A percentile compares a stretch with the other conserved stretches of the same genome.
Evolutionary conservation across 1,140 invertebrate genomes (phyloP).

Genomic region (Cephus cinctus): DNA sequence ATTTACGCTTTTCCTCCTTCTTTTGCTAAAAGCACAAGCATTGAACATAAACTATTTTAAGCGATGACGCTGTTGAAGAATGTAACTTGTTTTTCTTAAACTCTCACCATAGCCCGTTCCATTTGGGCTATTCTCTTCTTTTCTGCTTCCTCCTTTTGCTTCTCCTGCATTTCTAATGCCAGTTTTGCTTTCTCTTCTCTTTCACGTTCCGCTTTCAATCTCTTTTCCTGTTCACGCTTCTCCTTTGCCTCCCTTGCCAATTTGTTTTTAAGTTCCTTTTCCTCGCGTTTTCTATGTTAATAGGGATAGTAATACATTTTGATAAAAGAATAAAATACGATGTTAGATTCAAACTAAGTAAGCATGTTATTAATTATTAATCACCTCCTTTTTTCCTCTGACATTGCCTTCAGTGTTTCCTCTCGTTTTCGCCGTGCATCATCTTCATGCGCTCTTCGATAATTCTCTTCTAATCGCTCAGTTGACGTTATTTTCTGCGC

Average conservation of each 20-base stretch:
- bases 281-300: conserved; percentile 53
- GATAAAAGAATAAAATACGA: not conserved
- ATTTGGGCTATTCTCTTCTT: conserved; percentile 38
- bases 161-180: conserved; percentile 38
- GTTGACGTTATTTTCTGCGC: conserved; percentile 29
- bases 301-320: not conserved
- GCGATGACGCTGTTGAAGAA: not conserved
- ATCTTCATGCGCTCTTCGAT: conserved; percentile 35
- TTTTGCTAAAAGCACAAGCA: conserved; percentile 33
- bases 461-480: conserved; percentile 42
- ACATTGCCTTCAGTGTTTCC: conserved; percentile 42
- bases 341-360: too few relatives aligned
- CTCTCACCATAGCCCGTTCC: conserved; percentile 38
- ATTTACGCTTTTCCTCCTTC: conserved; percentile 54
- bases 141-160: conserved; percentile 43
- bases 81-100: not conserved
- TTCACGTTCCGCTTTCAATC: conserved; percentile 48
- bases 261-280: conserved; percentile 61
- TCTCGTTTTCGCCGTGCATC: conserved; percentile 48
- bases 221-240: conserved; percentile 44
- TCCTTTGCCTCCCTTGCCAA: conserved; percentile 60
- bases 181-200: conserved; percentile 49
- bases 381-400: conserved; percentile 58
- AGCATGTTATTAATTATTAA: conserved; percentile 9
- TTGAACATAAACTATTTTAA: not conserved